Evolutionary conservation across 2,113 vertebrate species (phyloP).

Genomic region (Mesocricetus auratus): DNA sequence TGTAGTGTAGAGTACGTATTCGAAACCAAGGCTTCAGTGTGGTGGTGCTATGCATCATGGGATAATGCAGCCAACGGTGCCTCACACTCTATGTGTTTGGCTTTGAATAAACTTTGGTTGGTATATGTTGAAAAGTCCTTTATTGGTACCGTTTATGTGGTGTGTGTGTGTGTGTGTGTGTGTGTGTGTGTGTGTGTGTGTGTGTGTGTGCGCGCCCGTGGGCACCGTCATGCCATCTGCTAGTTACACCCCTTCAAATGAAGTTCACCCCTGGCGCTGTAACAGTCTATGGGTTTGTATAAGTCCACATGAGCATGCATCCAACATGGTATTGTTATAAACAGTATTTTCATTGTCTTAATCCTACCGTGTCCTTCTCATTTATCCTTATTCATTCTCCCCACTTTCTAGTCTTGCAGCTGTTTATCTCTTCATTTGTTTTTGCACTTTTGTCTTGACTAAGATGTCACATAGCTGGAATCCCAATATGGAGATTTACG

Average conservation of each 20-base stretch:
- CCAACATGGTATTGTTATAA: not conserved
- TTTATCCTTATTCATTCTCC: not conserved
- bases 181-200: too few species aligned
- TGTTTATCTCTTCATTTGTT: not conserved
- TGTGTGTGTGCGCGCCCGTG: too few species aligned
- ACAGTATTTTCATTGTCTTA: not conserved
- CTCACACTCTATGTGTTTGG: not conserved
- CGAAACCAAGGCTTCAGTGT: not conserved
- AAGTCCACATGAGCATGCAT: not conserved
- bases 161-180: too few species aligned
- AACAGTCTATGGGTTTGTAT: not conserved
- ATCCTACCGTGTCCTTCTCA: not conserved
- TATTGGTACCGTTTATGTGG: not conserved
- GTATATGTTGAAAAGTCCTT: not conserved
- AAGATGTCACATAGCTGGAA: not conserved
- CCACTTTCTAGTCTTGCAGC: not conserved
- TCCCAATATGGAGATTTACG: not conserved
- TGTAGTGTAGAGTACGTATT: not conserved
- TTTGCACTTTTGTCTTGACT: not conserved
- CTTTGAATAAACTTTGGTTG: not conserved
- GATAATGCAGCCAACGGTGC: not conserved
- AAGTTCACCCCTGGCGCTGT: not conserved
- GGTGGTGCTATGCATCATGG: not conserved
- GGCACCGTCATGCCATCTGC: accelerated
- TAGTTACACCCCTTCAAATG: not conserved